Base-by-base conservation (phyloP, 2,797 vertebrate genomes). In the Lacerta viridis region DNA sequence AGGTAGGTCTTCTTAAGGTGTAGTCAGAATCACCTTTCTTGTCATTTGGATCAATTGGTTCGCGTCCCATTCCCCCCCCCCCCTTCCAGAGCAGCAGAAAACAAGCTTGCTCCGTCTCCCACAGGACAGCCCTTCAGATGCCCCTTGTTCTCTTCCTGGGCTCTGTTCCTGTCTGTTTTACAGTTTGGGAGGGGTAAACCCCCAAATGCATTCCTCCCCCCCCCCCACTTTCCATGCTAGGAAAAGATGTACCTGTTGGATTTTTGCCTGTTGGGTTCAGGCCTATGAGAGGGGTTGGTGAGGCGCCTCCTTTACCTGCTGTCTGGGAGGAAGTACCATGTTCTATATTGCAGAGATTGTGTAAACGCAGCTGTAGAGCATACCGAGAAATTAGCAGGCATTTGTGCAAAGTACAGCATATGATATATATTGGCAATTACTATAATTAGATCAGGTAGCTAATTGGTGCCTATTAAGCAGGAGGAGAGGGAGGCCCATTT, bases 391-490 rank as follows among this genome's bases (percentile, higher is more conserved):
- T 85, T 80, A 89, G n/a, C 76, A 4, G 20, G 29, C 3, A 8
- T 59, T 61, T 71, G 20, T 46, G 83, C 83, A 10, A 75, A 82
- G 69, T 66, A 17, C 50, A 79, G 25, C n/a, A 20, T 61, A 61
- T 64, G 80, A 85, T 85, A 43, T 50, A 50, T 43, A 80, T 17
- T 9, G 50, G 83, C 76, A 89, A 89, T 89, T 74, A 80, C 77
- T 13, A 68, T 85, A 89, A 89, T 89, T 80, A 85, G 88, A 85
- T 89, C 76, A 89, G 88, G 83, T 85, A 74, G 75, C 68, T 89
- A 85, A 89, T 89, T 80, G 83, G 76, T 33, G 85, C 83, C 55
- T 74, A 8, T 1, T 1, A 50, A 7, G 66, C 23, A 72, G 29
- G 79, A 43, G 59, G 29, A 74, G 10, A 33, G 29, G 79, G 23